These are phyloP conservation scores for Cynocephalus volans DNA, from an alignment of 2,113 vertebrate species.

Conservation along the genomic window DNA sequence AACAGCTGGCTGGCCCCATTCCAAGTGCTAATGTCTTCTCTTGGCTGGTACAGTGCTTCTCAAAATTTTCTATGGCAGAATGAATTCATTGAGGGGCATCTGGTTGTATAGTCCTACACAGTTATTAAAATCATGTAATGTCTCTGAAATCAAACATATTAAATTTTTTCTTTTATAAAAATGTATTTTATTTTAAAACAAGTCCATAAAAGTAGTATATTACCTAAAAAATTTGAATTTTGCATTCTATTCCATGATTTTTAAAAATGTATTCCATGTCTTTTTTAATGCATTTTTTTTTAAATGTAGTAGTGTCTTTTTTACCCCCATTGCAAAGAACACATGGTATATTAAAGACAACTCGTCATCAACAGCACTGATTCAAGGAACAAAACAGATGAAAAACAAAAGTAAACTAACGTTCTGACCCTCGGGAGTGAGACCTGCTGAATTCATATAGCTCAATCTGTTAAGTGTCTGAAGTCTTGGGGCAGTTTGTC, in stretches of 20 bases:
- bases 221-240: not conserved
- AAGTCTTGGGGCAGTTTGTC: not conserved
- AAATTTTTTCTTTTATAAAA: not conserved
- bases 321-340: slow-evolving; percentile 67
- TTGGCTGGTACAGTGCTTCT: not conserved
- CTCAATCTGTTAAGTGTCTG: not conserved
- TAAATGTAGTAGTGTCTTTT: not conserved
- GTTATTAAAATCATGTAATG: not conserved
- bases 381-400: slow-evolving; percentile 54
- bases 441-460: not conserved
- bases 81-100: not conserved
- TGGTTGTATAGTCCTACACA: not conserved
- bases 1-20: not conserved
- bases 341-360: slow-evolving; percentile 82
- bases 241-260: not conserved
- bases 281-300: not conserved
- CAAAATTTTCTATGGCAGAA: not conserved
- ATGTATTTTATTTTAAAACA: not conserved
- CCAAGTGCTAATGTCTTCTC: not conserved
- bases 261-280: not conserved
- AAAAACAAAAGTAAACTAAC: slow-evolving; percentile 32
- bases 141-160: not conserved
- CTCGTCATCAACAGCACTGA: slow-evolving; percentile 70
- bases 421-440: not conserved
- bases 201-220: not conserved